Conservation (phyloP, 2,113 vertebrate genomes). For the Callospermophilus lateralis region DNA sequence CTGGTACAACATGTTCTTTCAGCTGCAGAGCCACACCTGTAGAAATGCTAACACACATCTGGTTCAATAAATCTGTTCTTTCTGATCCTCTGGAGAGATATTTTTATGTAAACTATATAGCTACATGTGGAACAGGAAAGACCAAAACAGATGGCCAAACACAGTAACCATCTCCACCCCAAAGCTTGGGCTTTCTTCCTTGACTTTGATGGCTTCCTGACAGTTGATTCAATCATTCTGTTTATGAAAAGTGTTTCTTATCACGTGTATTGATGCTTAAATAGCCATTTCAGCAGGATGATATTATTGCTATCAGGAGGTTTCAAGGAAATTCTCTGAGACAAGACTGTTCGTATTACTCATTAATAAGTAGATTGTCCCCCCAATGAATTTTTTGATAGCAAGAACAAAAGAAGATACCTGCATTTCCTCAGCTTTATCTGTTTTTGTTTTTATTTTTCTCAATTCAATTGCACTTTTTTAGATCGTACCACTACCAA, state of each 20-base stretch:
- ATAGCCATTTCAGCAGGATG: background rate
- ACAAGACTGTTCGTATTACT: slow-evolving; percentile 32
- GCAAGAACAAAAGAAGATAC: background rate
- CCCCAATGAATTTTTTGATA: background rate
- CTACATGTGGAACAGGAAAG: slow-evolving; percentile 76
- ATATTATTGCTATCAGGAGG: background rate
- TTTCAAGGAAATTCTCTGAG: background rate
- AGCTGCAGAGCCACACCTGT: slow-evolving; percentile 81
- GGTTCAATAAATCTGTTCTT: slow-evolving; percentile 83
- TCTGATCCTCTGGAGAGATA: slow-evolving; percentile 80
- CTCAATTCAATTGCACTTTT: background rate
- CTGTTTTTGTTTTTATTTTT: background rate
- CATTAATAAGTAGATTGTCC: background rate
- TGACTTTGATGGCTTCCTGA: slow-evolving; percentile 62
- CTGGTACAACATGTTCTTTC: slow-evolving; percentile 79
- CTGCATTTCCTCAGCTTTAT: background rate
- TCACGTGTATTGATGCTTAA: background rate
- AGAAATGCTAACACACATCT: slow-evolving; percentile 80
- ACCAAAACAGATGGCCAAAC: slow-evolving; percentile 76
- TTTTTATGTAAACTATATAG: slow-evolving; percentile 80
- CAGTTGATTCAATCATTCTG: background rate
- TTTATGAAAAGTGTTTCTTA: slow-evolving; percentile 27
- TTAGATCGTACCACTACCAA: background rate
- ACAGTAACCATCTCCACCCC: slow-evolving; percentile 70
- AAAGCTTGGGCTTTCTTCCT: slow-evolving; percentile 25